Evolutionary conservation across 1,140 invertebrate genomes (phyloP).

Genomic region (Maniola jurtina): DNA sequence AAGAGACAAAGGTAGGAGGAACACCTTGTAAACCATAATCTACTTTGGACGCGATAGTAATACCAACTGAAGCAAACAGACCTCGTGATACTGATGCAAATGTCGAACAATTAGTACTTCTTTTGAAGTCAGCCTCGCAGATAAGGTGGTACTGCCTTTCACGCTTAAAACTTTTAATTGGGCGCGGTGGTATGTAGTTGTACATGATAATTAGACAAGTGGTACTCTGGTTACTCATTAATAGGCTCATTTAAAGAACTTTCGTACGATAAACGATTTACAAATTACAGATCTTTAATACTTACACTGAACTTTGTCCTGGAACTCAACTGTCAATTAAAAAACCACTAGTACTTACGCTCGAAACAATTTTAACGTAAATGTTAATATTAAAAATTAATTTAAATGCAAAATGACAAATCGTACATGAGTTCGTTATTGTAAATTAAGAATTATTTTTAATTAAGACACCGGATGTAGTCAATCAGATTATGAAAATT

Average conservation of each 20-base stretch:
- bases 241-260: conserved; percentile 2
- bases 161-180: conserved; percentile 32
- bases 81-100: conserved; percentile 45
- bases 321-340: neutral
- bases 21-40: no score
- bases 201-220: conserved; percentile 24
- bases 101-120: conserved; percentile 39
- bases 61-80: neutral
- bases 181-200: conserved; percentile 21
- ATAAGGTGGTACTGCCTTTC: conserved; percentile 33
- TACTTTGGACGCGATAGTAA: neutral
- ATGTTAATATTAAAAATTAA: neutral
- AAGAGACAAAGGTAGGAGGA: no score
- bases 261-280: conserved; percentile 5
- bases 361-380: neutral
- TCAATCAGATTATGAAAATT: neutral
- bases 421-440: neutral
- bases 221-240: conserved; percentile 10
- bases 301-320: neutral
- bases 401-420: neutral
- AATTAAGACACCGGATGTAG: neutral
- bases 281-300: conserved; percentile 6
- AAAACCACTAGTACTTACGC: neutral
- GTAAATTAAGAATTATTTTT: neutral
- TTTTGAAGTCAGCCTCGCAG: conserved; percentile 27